These are phyloP conservation scores for Thalpophila matura DNA, from an alignment of 2,888 invertebrate species.

Conservation along the genomic window DNA sequence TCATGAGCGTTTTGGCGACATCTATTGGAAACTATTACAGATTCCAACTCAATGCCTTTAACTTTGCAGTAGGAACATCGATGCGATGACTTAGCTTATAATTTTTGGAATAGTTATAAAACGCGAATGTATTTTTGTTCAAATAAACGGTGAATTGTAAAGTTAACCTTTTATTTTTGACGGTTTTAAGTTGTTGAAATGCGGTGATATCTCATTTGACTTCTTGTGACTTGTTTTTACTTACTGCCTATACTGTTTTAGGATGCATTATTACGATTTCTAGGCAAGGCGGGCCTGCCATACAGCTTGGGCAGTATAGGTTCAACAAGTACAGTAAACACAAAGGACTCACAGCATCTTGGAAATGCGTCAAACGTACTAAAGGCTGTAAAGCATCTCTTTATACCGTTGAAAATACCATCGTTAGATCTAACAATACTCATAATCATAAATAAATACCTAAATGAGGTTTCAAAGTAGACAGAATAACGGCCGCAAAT, in stretches of 20 bases:
- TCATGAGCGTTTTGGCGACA: too few species aligned
- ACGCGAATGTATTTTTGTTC: too few species aligned
- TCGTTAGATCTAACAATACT: conserved; percentile 50
- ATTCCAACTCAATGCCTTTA: too few species aligned
- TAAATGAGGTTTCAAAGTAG: too few species aligned
- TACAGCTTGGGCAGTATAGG: conserved; percentile 56
- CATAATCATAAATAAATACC: conserved; percentile 38
- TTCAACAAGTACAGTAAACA: conserved; percentile 63
- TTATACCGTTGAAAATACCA: conserved; percentile 22
- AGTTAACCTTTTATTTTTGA: not conserved
- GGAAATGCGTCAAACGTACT: conserved; percentile 32
- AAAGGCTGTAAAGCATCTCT: conserved; percentile 28
- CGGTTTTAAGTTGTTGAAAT: too few species aligned
- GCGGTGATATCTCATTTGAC: too few species aligned
- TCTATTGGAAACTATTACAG: too few species aligned
- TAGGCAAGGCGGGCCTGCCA: conserved; percentile 46
- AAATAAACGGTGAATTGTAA: too few species aligned
- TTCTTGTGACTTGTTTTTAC: not conserved
- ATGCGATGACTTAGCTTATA: too few species aligned
- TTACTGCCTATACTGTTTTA: conserved; percentile 3
- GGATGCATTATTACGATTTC: conserved; percentile 16
- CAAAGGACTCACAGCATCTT: conserved; percentile 47
- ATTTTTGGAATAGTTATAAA: too few species aligned
- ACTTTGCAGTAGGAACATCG: too few species aligned
- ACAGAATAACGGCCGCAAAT: too few species aligned